These are phyloP conservation scores for Betta splendens DNA, from an alignment of 2,797 vertebrate species.

Conservation along the genomic window DNA sequence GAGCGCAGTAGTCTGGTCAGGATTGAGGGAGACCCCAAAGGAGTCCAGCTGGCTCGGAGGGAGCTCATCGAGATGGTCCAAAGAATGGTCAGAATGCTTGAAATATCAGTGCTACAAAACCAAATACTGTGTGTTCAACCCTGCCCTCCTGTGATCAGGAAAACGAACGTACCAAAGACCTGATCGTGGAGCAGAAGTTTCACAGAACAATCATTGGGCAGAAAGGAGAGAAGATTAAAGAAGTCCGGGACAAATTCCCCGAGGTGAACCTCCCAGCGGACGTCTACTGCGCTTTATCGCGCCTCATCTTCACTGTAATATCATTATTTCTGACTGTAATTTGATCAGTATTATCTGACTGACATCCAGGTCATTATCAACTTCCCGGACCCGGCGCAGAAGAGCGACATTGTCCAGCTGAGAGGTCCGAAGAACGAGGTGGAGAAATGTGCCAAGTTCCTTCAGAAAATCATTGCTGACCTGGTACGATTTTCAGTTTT, in stretches of 20 bases:
- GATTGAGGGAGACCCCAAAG: constrained; percentile 85
- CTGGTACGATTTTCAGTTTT: constrained; percentile 65
- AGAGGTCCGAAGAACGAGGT: constrained; percentile 86
- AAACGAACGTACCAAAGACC: constrained; percentile 84
- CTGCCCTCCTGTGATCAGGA: constrained; percentile 60
- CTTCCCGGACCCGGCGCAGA: constrained; percentile 85
- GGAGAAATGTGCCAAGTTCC: constrained; percentile 86
- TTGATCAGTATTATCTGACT: not conserved
- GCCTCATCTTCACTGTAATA: not conserved
- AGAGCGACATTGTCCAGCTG: constrained; percentile 86
- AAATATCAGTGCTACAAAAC: not conserved
- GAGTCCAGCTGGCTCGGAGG: constrained; percentile 83
- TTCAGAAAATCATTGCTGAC: constrained; percentile 84
- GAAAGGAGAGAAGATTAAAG: constrained; percentile 86
- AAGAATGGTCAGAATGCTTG: constrained; percentile 80
- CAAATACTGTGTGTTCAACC: not conserved
- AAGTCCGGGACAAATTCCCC: constrained; percentile 86
- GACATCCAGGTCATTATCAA: constrained; percentile 83
- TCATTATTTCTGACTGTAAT: constrained; percentile 9
- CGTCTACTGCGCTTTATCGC: not conserved
- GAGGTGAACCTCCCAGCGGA: constrained; percentile 67
- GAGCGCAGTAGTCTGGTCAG: constrained; percentile 83
- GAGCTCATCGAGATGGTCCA: constrained; percentile 86
- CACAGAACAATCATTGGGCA: constrained; percentile 86
- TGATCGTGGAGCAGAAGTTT: constrained; percentile 86